Evolutionary conservation across 2,113 vertebrate species (phyloP).

Genomic region (Orthonyx spaldingii): DNA sequence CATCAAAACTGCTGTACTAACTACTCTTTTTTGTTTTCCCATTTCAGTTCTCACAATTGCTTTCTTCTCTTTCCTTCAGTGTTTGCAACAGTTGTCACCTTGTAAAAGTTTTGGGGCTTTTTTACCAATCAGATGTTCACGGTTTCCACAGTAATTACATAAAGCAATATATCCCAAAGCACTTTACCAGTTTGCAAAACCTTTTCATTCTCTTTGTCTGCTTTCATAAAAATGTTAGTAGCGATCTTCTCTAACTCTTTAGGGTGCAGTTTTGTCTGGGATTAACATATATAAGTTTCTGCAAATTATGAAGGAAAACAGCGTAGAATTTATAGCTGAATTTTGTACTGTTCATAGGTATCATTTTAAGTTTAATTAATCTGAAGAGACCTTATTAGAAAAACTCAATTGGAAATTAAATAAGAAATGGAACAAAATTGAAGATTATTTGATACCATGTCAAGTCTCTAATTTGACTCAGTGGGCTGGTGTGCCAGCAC

Average conservation of each 20-base stretch:
- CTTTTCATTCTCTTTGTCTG: background rate
- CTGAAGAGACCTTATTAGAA: background rate
- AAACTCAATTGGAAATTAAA: background rate
- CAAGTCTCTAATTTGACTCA: background rate
- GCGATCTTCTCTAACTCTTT: background rate
- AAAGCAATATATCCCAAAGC: background rate
- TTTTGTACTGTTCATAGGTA: background rate
- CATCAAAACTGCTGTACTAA: background rate
- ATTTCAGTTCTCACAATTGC: background rate
- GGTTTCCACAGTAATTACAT: background rate
- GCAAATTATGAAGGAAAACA: background rate
- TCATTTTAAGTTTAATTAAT: background rate
- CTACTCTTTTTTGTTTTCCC: background rate
- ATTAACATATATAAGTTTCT: background rate
- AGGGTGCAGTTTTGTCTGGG: background rate
- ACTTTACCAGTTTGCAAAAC: background rate
- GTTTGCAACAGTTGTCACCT: background rate
- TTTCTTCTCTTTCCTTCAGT: background rate
- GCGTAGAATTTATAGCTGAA: background rate
- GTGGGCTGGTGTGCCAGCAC: background rate
- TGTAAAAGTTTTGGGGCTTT: background rate
- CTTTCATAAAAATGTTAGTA: background rate
- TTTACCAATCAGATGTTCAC: background rate
- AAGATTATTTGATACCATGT: background rate
- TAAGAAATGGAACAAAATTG: background rate